phyloP scores from a whole-genome alignment of 2,113 vertebrate genomes.

The Paramisgurnus dabryanus region DNA sequence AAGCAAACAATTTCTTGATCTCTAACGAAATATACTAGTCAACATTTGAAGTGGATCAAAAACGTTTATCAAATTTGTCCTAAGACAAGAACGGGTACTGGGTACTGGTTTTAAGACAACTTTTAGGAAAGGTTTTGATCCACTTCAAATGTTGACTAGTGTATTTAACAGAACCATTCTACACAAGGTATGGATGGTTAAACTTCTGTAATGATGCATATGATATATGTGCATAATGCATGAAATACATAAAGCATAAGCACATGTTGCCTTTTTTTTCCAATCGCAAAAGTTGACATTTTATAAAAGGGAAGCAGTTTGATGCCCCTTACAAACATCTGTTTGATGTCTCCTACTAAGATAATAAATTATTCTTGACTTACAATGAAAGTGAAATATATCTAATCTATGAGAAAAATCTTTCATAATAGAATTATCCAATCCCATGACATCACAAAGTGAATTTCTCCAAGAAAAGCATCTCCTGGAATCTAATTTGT shows the following conservation, averaged over 20 bases:
- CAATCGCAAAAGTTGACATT: neutral
- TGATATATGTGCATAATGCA: too few species aligned
- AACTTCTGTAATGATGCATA: too few species aligned
- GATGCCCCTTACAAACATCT: neutral
- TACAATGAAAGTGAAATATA: constrained; percentile 31
- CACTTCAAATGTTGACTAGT: too few species aligned
- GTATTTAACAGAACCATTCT: too few species aligned
- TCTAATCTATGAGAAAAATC: constrained; percentile 42
- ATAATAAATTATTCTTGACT: constrained; percentile 5
- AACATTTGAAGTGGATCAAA: too few species aligned
- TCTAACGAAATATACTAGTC: too few species aligned
- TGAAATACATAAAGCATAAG: neutral
- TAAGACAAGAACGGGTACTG: too few species aligned
- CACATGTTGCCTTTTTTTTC: neutral
- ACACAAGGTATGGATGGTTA: too few species aligned
- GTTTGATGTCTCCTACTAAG: neutral
- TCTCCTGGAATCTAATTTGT: constrained; percentile 68
- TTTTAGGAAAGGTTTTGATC: too few species aligned
- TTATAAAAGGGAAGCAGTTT: neutral
- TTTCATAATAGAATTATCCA: constrained; percentile 60
- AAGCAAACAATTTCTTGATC: too few species aligned
- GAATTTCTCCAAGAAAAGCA: constrained; percentile 69
- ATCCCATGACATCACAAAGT: constrained; percentile 71
- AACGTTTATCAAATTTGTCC: too few species aligned
- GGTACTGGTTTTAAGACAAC: too few species aligned